Percentiles rank a stretch among this genome's conserved stretches.
These are phyloP conservation scores for Pseudomyrmex cubaensis DNA, from an alignment of 1,140 invertebrate species.

Conservation along the genomic window DNA sequence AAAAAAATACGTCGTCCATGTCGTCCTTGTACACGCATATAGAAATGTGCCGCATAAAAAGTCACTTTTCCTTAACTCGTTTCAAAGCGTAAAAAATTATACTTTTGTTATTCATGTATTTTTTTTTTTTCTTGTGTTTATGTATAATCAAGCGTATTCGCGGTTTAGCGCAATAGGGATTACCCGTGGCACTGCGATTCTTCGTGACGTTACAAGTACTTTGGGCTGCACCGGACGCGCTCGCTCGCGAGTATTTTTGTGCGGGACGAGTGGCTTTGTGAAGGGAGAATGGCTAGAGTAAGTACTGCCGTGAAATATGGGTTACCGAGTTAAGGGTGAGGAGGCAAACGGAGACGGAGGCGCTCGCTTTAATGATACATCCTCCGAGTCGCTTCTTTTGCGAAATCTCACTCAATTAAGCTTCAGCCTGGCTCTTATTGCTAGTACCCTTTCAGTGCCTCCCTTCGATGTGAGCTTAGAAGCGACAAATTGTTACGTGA, in stretches of 20 bases:
- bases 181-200: conserved; percentile 66
- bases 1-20: conserved; percentile 21
- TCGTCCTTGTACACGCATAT: neutral
- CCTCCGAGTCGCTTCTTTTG: conserved; percentile 71
- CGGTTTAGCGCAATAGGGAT: neutral
- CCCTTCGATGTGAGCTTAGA: neutral
- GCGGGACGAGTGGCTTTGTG: conserved; percentile 82
- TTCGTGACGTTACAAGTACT: conserved; percentile 66
- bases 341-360: conserved; percentile 20
- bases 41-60: neutral
- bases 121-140: too few species aligned
- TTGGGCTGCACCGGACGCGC: conserved; percentile 66
- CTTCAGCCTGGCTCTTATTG: conserved; percentile 52
- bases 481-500: conserved; percentile 41
- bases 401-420: conserved; percentile 76
- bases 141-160: too few species aligned
- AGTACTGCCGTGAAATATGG: conserved; percentile 84
- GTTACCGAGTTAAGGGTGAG: conserved; percentile 82
- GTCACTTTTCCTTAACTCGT: too few species aligned
- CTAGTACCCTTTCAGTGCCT: neutral
- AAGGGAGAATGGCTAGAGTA: conserved; percentile 81
- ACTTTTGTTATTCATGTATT: too few species aligned
- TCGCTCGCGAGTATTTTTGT: conserved; percentile 76
- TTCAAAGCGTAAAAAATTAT: too few species aligned
- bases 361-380: conserved; percentile 80